Base-by-base conservation (phyloP, 2,888 invertebrate genomes). In the Dioctria linearis region DNA sequence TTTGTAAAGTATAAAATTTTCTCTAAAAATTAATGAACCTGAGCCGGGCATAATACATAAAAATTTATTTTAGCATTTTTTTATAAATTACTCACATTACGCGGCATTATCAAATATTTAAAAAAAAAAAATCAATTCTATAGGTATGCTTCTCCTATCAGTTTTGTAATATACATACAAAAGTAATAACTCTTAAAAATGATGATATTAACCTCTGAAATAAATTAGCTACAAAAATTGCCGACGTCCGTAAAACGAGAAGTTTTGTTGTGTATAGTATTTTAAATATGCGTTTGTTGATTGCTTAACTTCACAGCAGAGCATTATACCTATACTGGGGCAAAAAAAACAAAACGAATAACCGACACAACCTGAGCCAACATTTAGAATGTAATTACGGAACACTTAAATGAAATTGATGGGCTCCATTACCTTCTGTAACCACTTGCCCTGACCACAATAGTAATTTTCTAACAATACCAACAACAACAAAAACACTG, bases 351-450 rank as follows among this genome's bases (percentile, higher is more conserved):
- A n/a, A 25, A 25, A 25, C 25, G 25, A 25, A 42, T 40, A 57
- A 42, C 73, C 13, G 43, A 11, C 51, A 6, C 25, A 49, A 39
- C 46, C 9, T 63, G 39, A 61, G 63, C 6, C 63, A 43, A 61
- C 63, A 76, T 76, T 61, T 79, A 63, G 13, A 79, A 5, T 79
- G 67, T 79, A 82, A 82, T 82, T 82, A 81, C 57, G 42, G 80
- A 13, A 80, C 80, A 82, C 81, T 81, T 82, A 82, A 82, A 79
- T 80, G 81, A 80, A 82, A 82, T 81, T 82, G 81, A 82, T 82
- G 81, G 81, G 82, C 81, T 82, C 81, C 81, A 81, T 81, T 82
- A 82, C 81, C 82, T 82, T 57, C 63, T 80, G 66, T 81, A 82
- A 81, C 78, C 81, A 78, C 51, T 78, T 57, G 78, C 65, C 66